phyloP scores from a whole-genome alignment of 2,888 invertebrate genomes.

The Tenthredo scrophulariae region DNA sequence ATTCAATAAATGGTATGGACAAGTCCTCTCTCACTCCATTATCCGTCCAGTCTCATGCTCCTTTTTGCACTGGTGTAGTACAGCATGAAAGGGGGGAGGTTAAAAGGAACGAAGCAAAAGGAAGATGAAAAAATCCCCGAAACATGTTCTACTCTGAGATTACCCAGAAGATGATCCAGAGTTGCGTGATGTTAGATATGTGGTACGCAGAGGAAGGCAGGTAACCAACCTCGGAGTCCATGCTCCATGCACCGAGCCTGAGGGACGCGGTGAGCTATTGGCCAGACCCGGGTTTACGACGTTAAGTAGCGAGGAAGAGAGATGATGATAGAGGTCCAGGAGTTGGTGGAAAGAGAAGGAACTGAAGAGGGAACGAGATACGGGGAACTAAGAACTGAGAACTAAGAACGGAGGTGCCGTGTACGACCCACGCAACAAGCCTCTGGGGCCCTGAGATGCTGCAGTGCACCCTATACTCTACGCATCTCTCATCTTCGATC shows the following conservation, averaged over 20 bases:
- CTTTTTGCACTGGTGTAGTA: not conserved
- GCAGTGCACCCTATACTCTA: slow-evolving; percentile 53
- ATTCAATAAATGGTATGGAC: not conserved
- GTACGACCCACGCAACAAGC: slow-evolving; percentile 72
- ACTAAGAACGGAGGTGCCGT: slow-evolving; percentile 70
- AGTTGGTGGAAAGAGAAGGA: not conserved
- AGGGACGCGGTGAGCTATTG: slow-evolving; percentile 52
- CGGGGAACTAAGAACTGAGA: slow-evolving; percentile 67
- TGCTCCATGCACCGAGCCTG: slow-evolving; percentile 15
- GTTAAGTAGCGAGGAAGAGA: slow-evolving; percentile 48
- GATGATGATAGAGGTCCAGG: slow-evolving; percentile 32
- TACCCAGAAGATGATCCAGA: slow-evolving; percentile 34
- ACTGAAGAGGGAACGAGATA: slow-evolving; percentile 58
- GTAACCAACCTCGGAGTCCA: not conserved
- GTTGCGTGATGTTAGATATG: slow-evolving; percentile 40
- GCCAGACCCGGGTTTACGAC: slow-evolving; percentile 45
- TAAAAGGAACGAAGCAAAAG: not conserved
- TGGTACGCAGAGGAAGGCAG: not conserved
- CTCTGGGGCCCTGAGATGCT: slow-evolving; percentile 64
- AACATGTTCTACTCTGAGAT: slow-evolving; percentile 9
- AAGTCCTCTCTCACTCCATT: not conserved
- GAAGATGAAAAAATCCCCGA: not conserved
- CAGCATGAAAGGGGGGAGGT: not conserved
- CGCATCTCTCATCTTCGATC: slow-evolving; percentile 68
- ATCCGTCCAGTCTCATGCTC: not conserved